Conservation (phyloP, 1,140 invertebrate genomes). For the Sycophaga agraensis region DNA sequence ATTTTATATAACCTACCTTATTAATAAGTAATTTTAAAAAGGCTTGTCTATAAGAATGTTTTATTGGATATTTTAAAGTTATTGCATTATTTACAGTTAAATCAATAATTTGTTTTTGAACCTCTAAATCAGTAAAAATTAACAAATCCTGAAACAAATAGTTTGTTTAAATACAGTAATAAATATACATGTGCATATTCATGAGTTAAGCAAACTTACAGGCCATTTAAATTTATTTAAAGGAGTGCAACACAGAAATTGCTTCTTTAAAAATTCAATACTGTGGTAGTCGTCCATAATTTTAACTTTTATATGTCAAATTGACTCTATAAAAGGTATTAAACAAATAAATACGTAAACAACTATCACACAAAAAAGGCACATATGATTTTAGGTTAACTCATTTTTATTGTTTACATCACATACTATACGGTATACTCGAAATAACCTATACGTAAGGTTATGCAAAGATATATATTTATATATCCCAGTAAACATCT, state of each 20-base stretch:
- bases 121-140: conserved; percentile 33
- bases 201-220: conserved; percentile 37
- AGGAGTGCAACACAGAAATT: conserved; percentile 52
- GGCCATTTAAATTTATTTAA: conserved; percentile 44
- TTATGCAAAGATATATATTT: too few relatives aligned
- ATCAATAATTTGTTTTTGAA: conserved; percentile 50
- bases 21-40: conserved; percentile 57
- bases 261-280: conserved; percentile 32
- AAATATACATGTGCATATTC: neutral
- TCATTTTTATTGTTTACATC: too few relatives aligned
- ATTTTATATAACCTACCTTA: conserved; percentile 34
- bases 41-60: conserved; percentile 53
- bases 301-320: neutral
- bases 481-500: too few relatives aligned
- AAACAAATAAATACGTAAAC: too few relatives aligned
- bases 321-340: too few relatives aligned
- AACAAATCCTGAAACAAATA: conserved; percentile 31
- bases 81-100: conserved; percentile 50
- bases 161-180: neutral
- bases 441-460: too few relatives aligned
- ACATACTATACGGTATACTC: too few relatives aligned
- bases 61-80: conserved; percentile 52
- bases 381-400: too few relatives aligned
- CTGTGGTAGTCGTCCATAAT: neutral
- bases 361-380: too few relatives aligned